Evolutionary conservation across 2,113 vertebrate genomes (phyloP), one percentile per base, ranked within the genome.

Genomic region (Microcebus ravelobensis): DNA sequence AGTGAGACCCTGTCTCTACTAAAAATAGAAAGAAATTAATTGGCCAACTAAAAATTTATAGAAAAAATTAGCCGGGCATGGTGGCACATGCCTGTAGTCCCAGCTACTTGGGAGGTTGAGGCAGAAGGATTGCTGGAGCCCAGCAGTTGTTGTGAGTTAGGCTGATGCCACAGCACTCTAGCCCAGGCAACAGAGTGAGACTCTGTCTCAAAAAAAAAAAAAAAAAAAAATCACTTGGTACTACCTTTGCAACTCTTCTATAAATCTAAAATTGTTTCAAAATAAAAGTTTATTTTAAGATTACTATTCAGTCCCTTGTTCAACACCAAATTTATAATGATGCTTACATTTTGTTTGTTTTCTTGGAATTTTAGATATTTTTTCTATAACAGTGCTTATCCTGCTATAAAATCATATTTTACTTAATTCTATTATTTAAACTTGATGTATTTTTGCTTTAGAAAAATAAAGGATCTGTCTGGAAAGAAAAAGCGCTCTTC

Each of bases 211-310:
- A 45, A 45, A 45, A 45, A 45, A 45, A 45, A 45, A 7, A 45
- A 45, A 45, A 45, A 8, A 45, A 45, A 8, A 42, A 42, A 45
- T 71, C 96, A 70, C 34, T 96, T 50, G 45, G n/a, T 18, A 42
- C n/a, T 68, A 55, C 48, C 45, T 84, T 87, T 90, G 39, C 10
- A 95, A 39, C 57, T 95, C 27, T 83, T 79, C 48, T 77, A 14
- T 82, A 90, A 96, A 84, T 87, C 79, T 96, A 65, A 86, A 95
- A 93, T 45, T 52, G 88, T 90, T 96, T 96, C 11, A 61, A 97
- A 94, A 91, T 94, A 79, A 94, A 77, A 59, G 34, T 63, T 94
- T 59, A 82, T 45, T 70, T 94, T 27, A 93, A 82, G 86, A 83
- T 88, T 77, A 86, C 45, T 36, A 23, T 73, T 91, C 45, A 27